Percentiles rank a stretch among this genome's conserved stretches.
Evolutionary conservation across 2,113 vertebrate genomes (phyloP).

Genomic region (Megalops atlanticus): DNA sequence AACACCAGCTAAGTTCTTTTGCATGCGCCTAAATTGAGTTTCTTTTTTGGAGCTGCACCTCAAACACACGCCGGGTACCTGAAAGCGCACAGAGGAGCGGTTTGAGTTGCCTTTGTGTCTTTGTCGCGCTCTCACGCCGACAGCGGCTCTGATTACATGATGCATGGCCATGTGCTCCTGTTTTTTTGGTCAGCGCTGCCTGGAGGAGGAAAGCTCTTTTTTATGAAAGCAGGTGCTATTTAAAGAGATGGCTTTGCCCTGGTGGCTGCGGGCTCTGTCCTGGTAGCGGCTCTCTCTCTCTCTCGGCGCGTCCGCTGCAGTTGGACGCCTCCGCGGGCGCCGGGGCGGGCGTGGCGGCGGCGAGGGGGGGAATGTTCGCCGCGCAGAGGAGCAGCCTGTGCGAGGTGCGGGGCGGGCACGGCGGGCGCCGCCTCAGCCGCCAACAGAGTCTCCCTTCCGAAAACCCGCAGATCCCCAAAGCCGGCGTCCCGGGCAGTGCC

Average conservation of each 20-base stretch:
- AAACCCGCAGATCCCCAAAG: conserved; percentile 61
- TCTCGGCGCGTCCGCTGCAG: conserved; percentile 12
- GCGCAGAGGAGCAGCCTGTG: conserved; percentile 52
- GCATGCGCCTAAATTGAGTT: neutral
- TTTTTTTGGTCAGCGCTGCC: conserved; percentile 37
- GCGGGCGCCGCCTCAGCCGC: conserved; percentile 35
- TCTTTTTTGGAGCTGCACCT: conserved; percentile 26
- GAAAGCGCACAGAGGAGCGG: conserved; percentile 6
- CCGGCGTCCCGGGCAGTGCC: conserved; percentile 45
- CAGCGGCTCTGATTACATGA: conserved; percentile 52
- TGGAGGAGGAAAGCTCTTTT: conserved; percentile 26
- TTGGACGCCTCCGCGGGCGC: neutral
- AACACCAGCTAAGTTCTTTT: neutral
- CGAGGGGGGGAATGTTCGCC: conserved; percentile 53
- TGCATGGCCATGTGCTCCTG: conserved; percentile 42
- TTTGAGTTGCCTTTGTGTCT: conserved; percentile 34
- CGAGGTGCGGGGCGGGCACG: conserved; percentile 46
- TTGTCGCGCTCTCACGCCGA: conserved; percentile 32
- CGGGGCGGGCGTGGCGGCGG: neutral
- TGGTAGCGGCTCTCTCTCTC: neutral
- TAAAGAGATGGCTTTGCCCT: conserved; percentile 43
- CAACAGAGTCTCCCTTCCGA: conserved; percentile 51
- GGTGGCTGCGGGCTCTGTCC: conserved; percentile 29
- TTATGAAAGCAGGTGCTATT: conserved; percentile 45
- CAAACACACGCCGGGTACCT: conserved; percentile 33